Conservation (phyloP, 2,888 invertebrate species). For the Petrophora chlorosata region DNA sequence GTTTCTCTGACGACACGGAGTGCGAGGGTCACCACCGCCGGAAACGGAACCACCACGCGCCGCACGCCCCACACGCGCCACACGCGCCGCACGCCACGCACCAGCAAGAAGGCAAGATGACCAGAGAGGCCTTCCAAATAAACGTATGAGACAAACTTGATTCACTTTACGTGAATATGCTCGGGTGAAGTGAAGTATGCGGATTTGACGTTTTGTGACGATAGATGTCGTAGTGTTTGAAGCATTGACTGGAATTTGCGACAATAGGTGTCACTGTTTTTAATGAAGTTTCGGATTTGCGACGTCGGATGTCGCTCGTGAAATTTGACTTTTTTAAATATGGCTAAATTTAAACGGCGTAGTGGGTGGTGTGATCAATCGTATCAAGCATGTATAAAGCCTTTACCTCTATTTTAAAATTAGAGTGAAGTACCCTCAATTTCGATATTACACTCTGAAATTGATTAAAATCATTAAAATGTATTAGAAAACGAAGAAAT, state of each 20-base stretch:
- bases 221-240: too few species aligned
- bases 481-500: conserved; percentile 4
- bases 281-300: too few species aligned
- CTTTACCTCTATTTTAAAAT: neutral
- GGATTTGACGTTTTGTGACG: neutral
- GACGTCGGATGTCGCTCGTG: conserved; percentile 15
- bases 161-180: conserved; percentile 36
- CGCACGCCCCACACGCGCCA: too few species aligned
- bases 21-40: conserved; percentile 80
- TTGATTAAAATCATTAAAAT: neutral
- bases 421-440: neutral
- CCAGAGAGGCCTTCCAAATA: conserved; percentile 90
- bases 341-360: too few species aligned
- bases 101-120: conserved; percentile 75
- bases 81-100: too few species aligned
- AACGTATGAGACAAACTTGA: conserved; percentile 84
- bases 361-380: too few species aligned
- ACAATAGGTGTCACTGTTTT: too few species aligned
- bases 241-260: too few species aligned
- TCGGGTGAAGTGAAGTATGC: conserved; percentile 31
- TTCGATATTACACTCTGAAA: neutral
- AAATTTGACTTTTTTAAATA: too few species aligned
- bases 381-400: too few species aligned
- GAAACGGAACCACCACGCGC: conserved; percentile 69
- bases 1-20: conserved; percentile 91